Conservation (phyloP, 2,888 invertebrate species). For the Platerodrilus igneus region DNA sequence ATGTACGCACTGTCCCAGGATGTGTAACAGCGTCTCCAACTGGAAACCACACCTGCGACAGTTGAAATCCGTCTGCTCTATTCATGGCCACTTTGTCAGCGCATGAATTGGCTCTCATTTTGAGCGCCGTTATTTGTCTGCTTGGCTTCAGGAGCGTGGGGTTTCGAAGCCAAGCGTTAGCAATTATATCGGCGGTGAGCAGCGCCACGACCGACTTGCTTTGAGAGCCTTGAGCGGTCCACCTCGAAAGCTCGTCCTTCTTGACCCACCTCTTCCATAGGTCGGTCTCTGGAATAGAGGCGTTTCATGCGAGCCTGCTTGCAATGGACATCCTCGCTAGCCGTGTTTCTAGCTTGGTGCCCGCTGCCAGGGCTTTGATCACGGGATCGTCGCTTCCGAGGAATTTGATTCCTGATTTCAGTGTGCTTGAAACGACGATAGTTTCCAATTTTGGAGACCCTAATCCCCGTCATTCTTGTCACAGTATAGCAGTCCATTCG, state of each 20-base stretch:
- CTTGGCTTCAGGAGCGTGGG: no score
- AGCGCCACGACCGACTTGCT: slow-evolving; percentile 1
- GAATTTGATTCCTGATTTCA: not conserved
- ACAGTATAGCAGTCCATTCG: slow-evolving; percentile 2
- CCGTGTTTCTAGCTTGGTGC: no score
- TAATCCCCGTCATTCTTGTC: not conserved
- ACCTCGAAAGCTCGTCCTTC: slow-evolving; percentile 3
- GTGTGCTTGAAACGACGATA: not conserved
- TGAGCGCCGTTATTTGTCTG: no score
- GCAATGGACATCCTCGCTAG: no score
- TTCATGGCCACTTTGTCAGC: no score
- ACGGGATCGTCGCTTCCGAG: not conserved
- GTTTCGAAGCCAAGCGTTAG: slow-evolving; percentile 4
- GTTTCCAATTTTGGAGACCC: not conserved
- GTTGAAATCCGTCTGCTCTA: no score
- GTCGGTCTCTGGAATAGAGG: no score
- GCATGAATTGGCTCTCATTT: no score
- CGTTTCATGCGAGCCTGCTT: no score
- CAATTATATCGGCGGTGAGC: not conserved
- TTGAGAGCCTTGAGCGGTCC: slow-evolving; percentile 5
- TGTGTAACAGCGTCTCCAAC: no score
- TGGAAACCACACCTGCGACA: no score
- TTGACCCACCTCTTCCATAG: not conserved
- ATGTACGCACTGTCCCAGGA: no score
- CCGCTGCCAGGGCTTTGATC: not conserved